Evolutionary conservation across 2,113 vertebrate species (phyloP), one percentile per base, ranked within the genome.

Genomic region (Eira barbara): DNA sequence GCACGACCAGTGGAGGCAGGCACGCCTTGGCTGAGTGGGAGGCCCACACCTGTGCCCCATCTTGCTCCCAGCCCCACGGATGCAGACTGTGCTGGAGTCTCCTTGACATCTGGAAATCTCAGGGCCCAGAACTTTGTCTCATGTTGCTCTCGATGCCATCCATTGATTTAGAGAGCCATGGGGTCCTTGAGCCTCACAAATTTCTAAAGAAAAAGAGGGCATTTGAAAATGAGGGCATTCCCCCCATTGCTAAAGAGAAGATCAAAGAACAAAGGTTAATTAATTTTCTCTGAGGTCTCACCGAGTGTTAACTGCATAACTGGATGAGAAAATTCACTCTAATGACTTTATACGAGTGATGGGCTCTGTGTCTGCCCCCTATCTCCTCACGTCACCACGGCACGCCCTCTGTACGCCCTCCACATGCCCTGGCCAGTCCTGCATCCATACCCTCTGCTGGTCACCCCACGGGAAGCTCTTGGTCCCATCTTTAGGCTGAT

Each of bases 361-460:
- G 1, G 0, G 0, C n/a, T 27, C 34, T 6, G 1, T 0, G 2
- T 3, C 31, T 15, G 4, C 29, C 21, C 1, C 5, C 21, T 8
- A 1, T 4, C 3, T 5, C n/a, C 36, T 11, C 21, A 0, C 0
- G 4, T 13, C 10, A 23, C 67, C 2, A 0, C 0, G 7, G 3
- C 7, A 1, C 0, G 0, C 5, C 71, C 0, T 8, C 21, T 9
- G 0, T 3, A 2, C 0, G 2, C 15, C 2, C 6, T 6, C 18
- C 11, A 0, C 6, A 0, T 0, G 3, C 11, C 2, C 6, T 0
- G 0, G 23, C 63, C n/a, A 0, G 27, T 0, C 31, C 61, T 0
- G 6, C 0, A 0, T 3, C 71, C 74, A 4, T 15, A 17, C 23
- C 39, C 4, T 14, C 17, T 4, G 12, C 69, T 27, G 4, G 6